These are phyloP conservation scores for Zootermopsis nevadensis DNA, from an alignment of 2,888 invertebrate species.

Conservation along the genomic window DNA sequence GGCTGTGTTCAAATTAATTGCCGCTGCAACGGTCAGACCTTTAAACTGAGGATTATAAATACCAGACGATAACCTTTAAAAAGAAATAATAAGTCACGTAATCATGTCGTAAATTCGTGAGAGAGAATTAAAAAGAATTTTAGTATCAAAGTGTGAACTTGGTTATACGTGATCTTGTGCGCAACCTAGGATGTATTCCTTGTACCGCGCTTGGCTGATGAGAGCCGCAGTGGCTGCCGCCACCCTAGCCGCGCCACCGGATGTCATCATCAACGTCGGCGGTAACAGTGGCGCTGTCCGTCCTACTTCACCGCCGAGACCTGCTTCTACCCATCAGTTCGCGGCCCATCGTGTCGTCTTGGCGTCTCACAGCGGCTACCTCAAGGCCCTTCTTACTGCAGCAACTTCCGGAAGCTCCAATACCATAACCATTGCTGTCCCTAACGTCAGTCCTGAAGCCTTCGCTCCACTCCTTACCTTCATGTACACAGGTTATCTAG, in stretches of 20 bases:
- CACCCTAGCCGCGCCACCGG: conserved; percentile 67
- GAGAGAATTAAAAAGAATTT: too few species aligned
- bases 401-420: conserved; percentile 54
- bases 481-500: conserved; percentile 80
- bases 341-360: conserved; percentile 75
- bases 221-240: conserved; percentile 55
- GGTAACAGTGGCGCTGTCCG: conserved; percentile 39
- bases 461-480: conserved; percentile 70
- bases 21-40: too few species aligned
- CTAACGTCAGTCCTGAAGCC: conserved; percentile 68
- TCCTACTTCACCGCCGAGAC: conserved; percentile 11
- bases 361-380: conserved; percentile 77
- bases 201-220: conserved; percentile 64
- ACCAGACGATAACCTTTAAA: too few species aligned
- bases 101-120: too few species aligned
- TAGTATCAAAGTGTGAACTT: too few species aligned
- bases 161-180: neutral
- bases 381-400: conserved; percentile 71
- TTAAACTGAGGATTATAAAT: too few species aligned
- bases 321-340: conserved; percentile 64
- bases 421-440: conserved; percentile 63
- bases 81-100: neutral
- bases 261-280: conserved; percentile 74
- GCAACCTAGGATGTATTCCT: conserved; percentile 61
- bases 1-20: neutral